Evolutionary conservation across 1,140 invertebrate genomes (phyloP), one percentile per base, ranked within the genome.

Genomic region (Lineus longissimus): DNA sequence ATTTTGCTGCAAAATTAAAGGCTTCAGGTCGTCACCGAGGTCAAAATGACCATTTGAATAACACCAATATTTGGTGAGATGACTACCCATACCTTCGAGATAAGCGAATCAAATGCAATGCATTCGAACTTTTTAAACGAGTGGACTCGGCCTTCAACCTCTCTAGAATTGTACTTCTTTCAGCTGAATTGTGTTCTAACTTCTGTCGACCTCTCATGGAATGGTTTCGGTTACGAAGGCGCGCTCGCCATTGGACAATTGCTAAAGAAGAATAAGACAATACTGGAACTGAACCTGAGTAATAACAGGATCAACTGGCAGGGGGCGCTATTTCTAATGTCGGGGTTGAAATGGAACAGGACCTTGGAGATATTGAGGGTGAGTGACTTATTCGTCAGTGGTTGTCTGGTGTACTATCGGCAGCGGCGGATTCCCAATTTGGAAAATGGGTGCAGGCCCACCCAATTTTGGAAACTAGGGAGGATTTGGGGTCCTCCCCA

Each of bases 191-290:
- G 45, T 2, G 62, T 63, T 4, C 57, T 77, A 22, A 70, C 68
- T 25, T 55, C 64, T 0, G 58, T 78, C 7, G 66, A 76, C 27
- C 45, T 77, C 40, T 63, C 74, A 0, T 78, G 76, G 75, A 80
- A 80, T 59, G 78, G 78, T 0, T 78, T 80, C 59, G 76, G 71
- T 0, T 77, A 70, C 62, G 78, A 78, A 47, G 78, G 78, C 0
- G 67, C 70, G 41, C 65, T 73, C 4, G 78, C 78, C 9, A 23
- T 78, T 40, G 69, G 65, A 0, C 64, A 72, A 29, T 64, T 68
- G n/a, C 63, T 80, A 22, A 45, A 61, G 2, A 41, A 61, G 2
- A 80, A 80, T 65, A 65, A 62, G 7, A 70, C 63, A 6, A 55
- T 80, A 13, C 41, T 55, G 17, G 62, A 68, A 2, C 66, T 80